Evolutionary conservation across 2,113 vertebrate species (phyloP).

Genomic region (Oncorhynchus clarkii): DNA sequence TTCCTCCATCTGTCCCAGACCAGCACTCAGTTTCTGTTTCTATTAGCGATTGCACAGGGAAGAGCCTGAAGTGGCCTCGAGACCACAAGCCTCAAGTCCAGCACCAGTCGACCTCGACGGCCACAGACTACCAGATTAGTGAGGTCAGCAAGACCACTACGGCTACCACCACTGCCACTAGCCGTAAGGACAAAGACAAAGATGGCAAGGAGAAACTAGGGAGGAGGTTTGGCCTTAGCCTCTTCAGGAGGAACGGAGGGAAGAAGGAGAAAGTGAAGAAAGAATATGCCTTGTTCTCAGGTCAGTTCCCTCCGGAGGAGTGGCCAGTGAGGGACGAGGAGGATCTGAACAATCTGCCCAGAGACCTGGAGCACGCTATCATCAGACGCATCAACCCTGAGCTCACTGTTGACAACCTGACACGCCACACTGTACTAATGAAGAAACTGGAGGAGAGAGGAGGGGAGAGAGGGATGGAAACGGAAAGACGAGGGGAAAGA

Average conservation of each 20-base stretch:
- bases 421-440: slow-evolving; percentile 88
- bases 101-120: slow-evolving; percentile 74
- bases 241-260: slow-evolving; percentile 81
- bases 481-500: slow-evolving; percentile 70
- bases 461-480: slow-evolving; percentile 57
- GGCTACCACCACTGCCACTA: slow-evolving; percentile 53
- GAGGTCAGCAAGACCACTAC: slow-evolving; percentile 70
- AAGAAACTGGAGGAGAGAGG: slow-evolving; percentile 82
- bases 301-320: slow-evolving; percentile 92
- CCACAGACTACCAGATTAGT: slow-evolving; percentile 69
- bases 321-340: slow-evolving; percentile 95
- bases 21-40: slow-evolving; percentile 57
- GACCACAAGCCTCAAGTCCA: slow-evolving; percentile 71
- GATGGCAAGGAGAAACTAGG: slow-evolving; percentile 63
- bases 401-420: slow-evolving; percentile 90
- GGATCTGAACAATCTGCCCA: slow-evolving; percentile 84
- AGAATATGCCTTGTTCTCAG: slow-evolving; percentile 83
- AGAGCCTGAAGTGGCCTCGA: slow-evolving; percentile 68
- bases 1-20: slow-evolving; percentile 60
- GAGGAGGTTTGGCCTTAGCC: slow-evolving; percentile 80
- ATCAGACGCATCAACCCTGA: slow-evolving; percentile 90
- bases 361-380: slow-evolving; percentile 92
- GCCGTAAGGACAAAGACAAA: slow-evolving; percentile 73
- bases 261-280: slow-evolving; percentile 85
- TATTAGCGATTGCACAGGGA: slow-evolving; percentile 66